Evolutionary conservation across 2,888 invertebrate species (phyloP), one percentile per base, ranked within the genome.

Genomic region (Drosophila dives): DNA sequence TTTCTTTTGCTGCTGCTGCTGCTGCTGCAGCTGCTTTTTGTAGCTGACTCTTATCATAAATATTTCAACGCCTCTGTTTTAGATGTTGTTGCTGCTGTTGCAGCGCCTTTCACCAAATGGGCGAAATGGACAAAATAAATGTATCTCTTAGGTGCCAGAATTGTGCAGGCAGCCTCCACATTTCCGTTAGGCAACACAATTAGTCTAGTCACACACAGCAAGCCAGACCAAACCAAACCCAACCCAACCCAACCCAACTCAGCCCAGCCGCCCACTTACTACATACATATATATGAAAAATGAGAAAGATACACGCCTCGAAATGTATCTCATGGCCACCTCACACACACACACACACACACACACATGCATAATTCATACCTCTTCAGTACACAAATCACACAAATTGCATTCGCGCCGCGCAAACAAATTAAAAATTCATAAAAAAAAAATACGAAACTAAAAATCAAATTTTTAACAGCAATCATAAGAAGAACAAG

Each of bases 391-490:
- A 71, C 75, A 87, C 76, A 83, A 81, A 77, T 76, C 83, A 81
- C 50, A 71, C 32, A 42, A 79, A 72, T 77, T 89, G 74, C 72
- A 61, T 64, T 54, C 56, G 65, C 20, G 20, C 4, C 20, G 45
- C 45, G 45, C 23, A 23, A 45, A 63, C 82, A 87, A 89, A 85
- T 85, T 85, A 89, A 87, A 89, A 82, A 87, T 87, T 85, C 89
- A 89, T 89, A 84, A 75, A 79, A 84, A 72, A 48, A 49, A 69
- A n/a, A 17, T 36, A 29, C 29, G 29, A 29, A 36, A 45, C 26
- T 4, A 17, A 36, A 83, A 88, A 73, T 77, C 77, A 66, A 69
- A 85, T 67, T 66, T 60, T 55, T 36, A 42, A 51, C 23, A 34
- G 45, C 45, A 42, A 6, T 26, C 26, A 26, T 8, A 38, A 36